These are phyloP conservation scores for Lasioglossum calceatum DNA, from an alignment of 2,888 invertebrate genomes.

Conservation along the genomic window DNA sequence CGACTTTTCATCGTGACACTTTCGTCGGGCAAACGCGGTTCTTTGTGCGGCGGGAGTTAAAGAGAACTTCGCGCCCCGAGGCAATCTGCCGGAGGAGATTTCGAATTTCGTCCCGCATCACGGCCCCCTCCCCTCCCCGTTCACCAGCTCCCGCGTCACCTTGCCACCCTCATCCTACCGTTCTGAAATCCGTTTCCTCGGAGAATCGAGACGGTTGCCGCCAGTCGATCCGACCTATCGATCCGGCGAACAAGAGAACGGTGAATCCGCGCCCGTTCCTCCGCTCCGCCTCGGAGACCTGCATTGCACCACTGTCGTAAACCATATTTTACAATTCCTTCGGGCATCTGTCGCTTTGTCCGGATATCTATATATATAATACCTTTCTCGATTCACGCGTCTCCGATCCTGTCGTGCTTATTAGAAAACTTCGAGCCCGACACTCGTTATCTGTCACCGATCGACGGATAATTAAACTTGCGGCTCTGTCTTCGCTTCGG, in stretches of 20 bases:
- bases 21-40: slow-evolving; percentile 65
- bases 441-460: not conserved
- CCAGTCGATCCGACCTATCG: slow-evolving; percentile 67
- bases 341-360: slow-evolving; percentile 54
- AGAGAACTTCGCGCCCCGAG: slow-evolving; percentile 68
- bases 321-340: slow-evolving; percentile 65
- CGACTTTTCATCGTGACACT: slow-evolving; percentile 66
- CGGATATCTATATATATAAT: not conserved
- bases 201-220: slow-evolving; percentile 64
- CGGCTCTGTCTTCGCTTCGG: not conserved
- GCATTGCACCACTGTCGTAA: slow-evolving; percentile 59
- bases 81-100: slow-evolving; percentile 71
- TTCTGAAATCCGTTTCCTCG: slow-evolving; percentile 69
- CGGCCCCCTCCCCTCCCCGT: slow-evolving; percentile 5
- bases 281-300: slow-evolving; percentile 42
- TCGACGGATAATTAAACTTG: slow-evolving; percentile 4
- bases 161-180: slow-evolving; percentile 16
- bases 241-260: slow-evolving; percentile 45
- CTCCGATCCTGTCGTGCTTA: slow-evolving; percentile 17
- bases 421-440: not conserved
- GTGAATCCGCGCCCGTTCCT: slow-evolving; percentile 41
- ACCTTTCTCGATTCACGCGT: slow-evolving; percentile 36
- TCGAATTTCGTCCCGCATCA: slow-evolving; percentile 67
- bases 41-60: slow-evolving; percentile 71
- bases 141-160: not conserved